Base-by-base conservation (phyloP, 2,888 invertebrate genomes). In the Synergus gifuensis region DNA sequence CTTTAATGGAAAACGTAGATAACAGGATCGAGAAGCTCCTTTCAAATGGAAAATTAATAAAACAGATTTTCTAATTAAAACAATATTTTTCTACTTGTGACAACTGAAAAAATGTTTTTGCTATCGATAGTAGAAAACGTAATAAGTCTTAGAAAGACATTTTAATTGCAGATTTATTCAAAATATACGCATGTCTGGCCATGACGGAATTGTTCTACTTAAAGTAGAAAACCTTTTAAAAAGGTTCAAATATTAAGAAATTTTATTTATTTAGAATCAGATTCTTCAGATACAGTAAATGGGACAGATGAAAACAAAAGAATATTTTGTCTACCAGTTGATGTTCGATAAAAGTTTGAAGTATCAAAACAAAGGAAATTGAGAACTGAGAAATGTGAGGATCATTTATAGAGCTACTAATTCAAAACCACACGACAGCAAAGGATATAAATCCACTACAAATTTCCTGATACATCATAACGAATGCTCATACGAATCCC, bases 381-480 rank as follows among this genome's bases (percentile, higher is more conserved):
- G 22, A 66, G 11, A 2, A 44, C 4, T n/a, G 44, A 44, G 44
- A 22, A 67, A 67, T 18, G 14, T 46, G 44, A 67, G 12, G 60
- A 54, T 54, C 7, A 7, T 49, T n/a, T 8, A n/a, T n/a, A n/a
- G n/a, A 8, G 54, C 54, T 46, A 67, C 22, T 46, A 18, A 67
- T 46, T 67, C 67, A 18, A 67, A 67, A 67, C 67, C 12, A 67
- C 22, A n/a, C 22, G 22, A 44, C 44, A 28, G 46, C 46, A 1
- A 14, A 14, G 14, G 46, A 67, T 67, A 67, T 67, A 46, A 67
- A 67, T 46, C 67, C 67, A 22, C 4, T 44, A 14, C 67, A 18
- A 18, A 67, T 67, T 67, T 67, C 67, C 67, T 22, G 67, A 67
- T 67, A 44, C 67, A 67, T 67, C 67, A 42, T 66, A 66, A 66